Conservation (phyloP, 1,140 invertebrate genomes). For the Eubasilissa regina region DNA sequence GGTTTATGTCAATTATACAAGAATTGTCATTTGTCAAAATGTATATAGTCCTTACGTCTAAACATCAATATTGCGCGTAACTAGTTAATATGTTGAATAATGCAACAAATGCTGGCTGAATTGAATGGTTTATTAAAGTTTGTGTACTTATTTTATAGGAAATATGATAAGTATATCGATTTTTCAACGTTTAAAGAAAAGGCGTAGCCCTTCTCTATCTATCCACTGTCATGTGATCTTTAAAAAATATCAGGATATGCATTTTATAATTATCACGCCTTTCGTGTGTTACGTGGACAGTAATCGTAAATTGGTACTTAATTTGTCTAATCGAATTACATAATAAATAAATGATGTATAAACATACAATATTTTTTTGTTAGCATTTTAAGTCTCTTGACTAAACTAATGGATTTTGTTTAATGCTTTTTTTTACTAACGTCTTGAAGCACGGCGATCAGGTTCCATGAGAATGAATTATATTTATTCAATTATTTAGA, state of each 20-base stretch:
- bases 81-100: background rate
- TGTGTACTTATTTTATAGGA: background rate
- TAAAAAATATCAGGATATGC: constrained; percentile 55
- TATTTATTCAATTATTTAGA: no score
- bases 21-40: constrained; percentile 48
- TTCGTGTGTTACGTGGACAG: no score
- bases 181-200: constrained; percentile 34
- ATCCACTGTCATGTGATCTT: constrained; percentile 49
- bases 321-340: no score
- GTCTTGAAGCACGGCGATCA: no score
- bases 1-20: constrained; percentile 11
- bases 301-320: no score
- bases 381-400: no score
- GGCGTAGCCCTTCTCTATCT: constrained; percentile 45
- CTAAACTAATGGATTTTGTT: no score
- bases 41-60: background rate
- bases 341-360: no score
- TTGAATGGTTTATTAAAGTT: constrained; percentile 10
- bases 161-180: constrained; percentile 7
- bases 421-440: no score
- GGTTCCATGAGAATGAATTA: no score
- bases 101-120: background rate
- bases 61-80: constrained; percentile 43
- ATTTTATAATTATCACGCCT: no score
- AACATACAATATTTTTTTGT: no score